Evolutionary conservation across 2,888 invertebrate genomes (phyloP), one percentile per base, ranked within the genome.

Genomic region (Agelastica alni): DNA sequence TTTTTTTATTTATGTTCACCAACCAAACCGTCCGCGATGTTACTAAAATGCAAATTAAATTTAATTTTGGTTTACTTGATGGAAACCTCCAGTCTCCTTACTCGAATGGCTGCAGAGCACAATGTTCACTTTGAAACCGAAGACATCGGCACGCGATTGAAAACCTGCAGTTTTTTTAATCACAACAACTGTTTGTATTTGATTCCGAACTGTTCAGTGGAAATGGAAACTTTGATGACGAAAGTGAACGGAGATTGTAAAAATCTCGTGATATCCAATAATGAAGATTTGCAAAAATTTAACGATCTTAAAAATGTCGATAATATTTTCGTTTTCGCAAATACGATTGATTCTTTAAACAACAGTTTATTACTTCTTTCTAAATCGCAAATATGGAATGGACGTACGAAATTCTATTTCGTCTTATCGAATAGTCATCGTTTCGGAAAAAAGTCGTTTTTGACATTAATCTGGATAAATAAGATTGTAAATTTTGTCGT

Each of bases 401-500:
- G 22, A 9, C 13, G 6, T 2, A 51, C 36, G 3, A 51, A 12
- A 28, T 28, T 18, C n/a, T 51, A 51, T 28, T 43, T 51, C 13
- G 5, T 51, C 13, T 18, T 43, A n/a, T 37, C 28, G 6, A 36
- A 26, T 20, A 12, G 12, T 20, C 10, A 34, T 13, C 10, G 2
- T 16, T 14, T 32, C 4, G 36, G 14, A 43, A 32, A 22, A 9
- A 20, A n/a, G 13, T 10, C 43, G 2, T 12, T 18, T 4, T 16
- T 51, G 13, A 28, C 17, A 3, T 18, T 5, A 6, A 43, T 51
- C 26, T 51, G 51, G 51, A 43, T 16, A 9, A 13, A 16, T 34
- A 36, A 51, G 36, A 44, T 51, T 1, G 36, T 36, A 9, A 51
- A 51, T 10, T 51, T 51, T 6, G 20, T 51, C 2, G 9, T 43